Percentiles rank a stretch among this genome's conserved stretches.
Evolutionary conservation across 1,140 invertebrate genomes (phyloP).

Genomic region (Acromyrmex echinatior): DNA sequence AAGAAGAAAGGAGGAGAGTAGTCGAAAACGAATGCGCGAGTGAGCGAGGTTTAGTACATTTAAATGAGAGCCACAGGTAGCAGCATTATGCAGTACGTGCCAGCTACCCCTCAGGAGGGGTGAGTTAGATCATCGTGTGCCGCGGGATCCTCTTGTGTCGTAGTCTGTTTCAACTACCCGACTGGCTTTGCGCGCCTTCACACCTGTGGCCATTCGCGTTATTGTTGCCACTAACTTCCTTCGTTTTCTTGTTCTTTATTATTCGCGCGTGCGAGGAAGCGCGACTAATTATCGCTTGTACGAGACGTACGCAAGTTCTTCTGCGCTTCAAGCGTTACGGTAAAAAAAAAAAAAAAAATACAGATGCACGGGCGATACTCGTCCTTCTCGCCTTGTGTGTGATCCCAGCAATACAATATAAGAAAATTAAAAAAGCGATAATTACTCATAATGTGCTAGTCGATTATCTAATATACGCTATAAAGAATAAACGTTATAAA

Average conservation of each 20-base stretch:
- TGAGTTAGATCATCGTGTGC: constrained; percentile 80
- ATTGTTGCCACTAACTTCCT: constrained; percentile 50
- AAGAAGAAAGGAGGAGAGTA: constrained; percentile 25
- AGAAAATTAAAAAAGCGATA: not conserved
- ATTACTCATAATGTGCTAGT: not conserved
- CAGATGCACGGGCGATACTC: not conserved
- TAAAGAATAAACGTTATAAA: not conserved
- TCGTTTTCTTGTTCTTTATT: constrained; percentile 1
- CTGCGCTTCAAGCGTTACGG: constrained; percentile 33
- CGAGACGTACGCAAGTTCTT: constrained; percentile 33
- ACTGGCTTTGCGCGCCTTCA: constrained; percentile 72
- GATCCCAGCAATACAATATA: not conserved
- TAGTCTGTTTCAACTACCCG: constrained; percentile 73
- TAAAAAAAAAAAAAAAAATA: constrained; percentile 27
- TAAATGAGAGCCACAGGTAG: constrained; percentile 84
- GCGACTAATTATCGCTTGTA: constrained; percentile 60
- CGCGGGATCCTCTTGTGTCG: constrained; percentile 70
- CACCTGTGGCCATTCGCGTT: constrained; percentile 68
- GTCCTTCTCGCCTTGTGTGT: not conserved
- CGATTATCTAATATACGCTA: not conserved
- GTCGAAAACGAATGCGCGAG: constrained; percentile 52
- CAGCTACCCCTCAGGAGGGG: constrained; percentile 78
- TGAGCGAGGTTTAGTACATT: constrained; percentile 80
- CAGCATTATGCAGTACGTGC: constrained; percentile 82
- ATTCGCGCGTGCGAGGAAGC: constrained; percentile 53